Conservation (phyloP, 2,888 invertebrate species). For the Melipona bicolor region DNA sequence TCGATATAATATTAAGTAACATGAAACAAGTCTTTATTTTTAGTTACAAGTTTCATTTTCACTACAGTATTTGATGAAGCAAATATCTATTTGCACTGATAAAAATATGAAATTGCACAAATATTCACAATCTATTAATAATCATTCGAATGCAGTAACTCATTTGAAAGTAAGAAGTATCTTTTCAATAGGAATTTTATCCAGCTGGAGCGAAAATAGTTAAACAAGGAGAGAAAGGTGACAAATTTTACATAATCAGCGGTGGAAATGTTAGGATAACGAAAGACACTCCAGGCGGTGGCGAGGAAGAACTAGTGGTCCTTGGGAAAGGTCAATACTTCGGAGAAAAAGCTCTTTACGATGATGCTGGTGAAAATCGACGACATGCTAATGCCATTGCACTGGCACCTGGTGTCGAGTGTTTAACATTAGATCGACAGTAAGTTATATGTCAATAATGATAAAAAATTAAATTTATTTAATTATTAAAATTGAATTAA, state of each 20-base stretch:
- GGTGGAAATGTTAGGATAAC: slow-evolving; percentile 92
- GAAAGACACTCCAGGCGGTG: slow-evolving; percentile 87
- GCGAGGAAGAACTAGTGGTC: slow-evolving; percentile 88
- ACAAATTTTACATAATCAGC: slow-evolving; percentile 96
- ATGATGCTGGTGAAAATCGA: slow-evolving; percentile 87
- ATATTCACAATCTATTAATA: background rate
- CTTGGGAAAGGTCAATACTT: slow-evolving; percentile 93
- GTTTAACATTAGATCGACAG: slow-evolving; percentile 94
- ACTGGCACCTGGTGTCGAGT: slow-evolving; percentile 92
- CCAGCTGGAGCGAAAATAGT: slow-evolving; percentile 92
- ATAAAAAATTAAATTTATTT: background rate
- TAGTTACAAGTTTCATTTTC: too few relatives aligned
- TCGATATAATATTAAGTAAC: too few relatives aligned
- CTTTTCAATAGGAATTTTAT: slow-evolving; percentile 89
- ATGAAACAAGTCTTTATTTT: too few relatives aligned
- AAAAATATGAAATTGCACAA: background rate
- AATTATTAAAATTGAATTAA: too few relatives aligned
- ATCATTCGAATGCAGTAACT: background rate
- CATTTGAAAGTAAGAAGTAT: background rate
- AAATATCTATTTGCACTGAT: background rate
- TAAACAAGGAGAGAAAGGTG: slow-evolving; percentile 93
- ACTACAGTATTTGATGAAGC: background rate
- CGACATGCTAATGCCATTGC: slow-evolving; percentile 96
- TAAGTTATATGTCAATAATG: slow-evolving; percentile 84
- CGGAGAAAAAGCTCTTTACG: slow-evolving; percentile 94